Percentiles rank a stretch among this genome's conserved stretches.
Evolutionary conservation across 92 coral and sea anemone species (phyloP).

Genomic region (Montipora capitata): DNA sequence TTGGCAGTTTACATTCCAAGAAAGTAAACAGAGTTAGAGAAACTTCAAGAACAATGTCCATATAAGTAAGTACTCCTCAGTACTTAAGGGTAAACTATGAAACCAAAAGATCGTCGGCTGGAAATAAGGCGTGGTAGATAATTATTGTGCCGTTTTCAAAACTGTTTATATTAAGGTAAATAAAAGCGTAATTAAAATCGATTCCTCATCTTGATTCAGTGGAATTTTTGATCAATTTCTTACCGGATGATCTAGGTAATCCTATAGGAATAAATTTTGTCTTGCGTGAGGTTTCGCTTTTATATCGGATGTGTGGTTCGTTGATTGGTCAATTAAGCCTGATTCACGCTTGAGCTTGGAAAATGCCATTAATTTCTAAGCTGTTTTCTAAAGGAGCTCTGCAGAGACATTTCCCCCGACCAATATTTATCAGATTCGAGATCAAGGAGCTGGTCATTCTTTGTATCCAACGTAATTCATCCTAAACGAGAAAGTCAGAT

Average conservation of each 20-base stretch:
- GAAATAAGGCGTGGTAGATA: no score
- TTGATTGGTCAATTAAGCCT: slow-evolving; percentile 19
- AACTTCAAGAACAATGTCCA: neutral
- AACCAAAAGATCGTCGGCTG: no score
- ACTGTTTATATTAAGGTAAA: no score
- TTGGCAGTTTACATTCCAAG: neutral
- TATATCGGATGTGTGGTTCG: slow-evolving; percentile 19
- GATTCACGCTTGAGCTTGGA: neutral
- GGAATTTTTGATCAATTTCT: neutral
- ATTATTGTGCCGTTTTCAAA: no score
- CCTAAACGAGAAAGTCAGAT: neutral
- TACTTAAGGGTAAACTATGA: no score
- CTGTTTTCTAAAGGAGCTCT: neutral
- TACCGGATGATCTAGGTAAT: neutral
- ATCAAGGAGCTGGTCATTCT: slow-evolving; percentile 3
- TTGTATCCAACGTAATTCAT: slow-evolving; percentile 18
- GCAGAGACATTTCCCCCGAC: neutral
- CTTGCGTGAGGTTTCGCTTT: slow-evolving; percentile 10
- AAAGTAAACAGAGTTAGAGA: neutral
- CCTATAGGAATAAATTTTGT: neutral
- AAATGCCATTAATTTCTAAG: slow-evolving; percentile 6
- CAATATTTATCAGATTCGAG: slow-evolving; percentile 23
- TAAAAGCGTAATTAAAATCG: neutral
- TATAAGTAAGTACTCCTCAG: no score
- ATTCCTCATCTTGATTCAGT: neutral